Evolutionary conservation across 2,888 invertebrate genomes (phyloP).

Genomic region (Oligia fasciuncula): DNA sequence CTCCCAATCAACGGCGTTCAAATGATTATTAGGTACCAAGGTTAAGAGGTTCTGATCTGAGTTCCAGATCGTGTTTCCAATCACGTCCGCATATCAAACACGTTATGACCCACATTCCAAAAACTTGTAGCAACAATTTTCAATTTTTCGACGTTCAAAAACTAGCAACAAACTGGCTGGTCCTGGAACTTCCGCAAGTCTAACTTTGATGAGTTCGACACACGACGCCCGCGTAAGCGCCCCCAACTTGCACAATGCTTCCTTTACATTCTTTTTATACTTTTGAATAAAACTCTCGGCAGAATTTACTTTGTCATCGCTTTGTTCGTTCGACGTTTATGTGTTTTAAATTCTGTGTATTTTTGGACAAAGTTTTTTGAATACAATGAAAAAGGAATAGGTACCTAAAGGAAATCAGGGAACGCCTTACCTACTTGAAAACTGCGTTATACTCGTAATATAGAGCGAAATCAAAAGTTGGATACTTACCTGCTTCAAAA

Average conservation of each 20-base stretch:
- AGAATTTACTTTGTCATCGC: conserved; percentile 72
- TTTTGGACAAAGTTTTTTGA: conserved; percentile 14
- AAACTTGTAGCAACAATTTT: conserved; percentile 68
- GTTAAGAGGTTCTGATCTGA: no score
- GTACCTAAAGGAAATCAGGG: neutral
- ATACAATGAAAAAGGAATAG: conserved; percentile 7
- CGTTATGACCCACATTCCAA: conserved; percentile 39
- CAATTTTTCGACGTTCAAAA: conserved; percentile 75
- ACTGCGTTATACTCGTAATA: neutral
- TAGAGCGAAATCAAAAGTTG: no score
- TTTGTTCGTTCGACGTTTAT: conserved; percentile 64
- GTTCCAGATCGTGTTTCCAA: neutral
- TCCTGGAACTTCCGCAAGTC: conserved; percentile 67
- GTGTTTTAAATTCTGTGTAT: conserved; percentile 50
- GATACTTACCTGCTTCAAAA: neutral
- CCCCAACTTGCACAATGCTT: conserved; percentile 77
- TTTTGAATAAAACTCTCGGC: conserved; percentile 74
- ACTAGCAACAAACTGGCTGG: conserved; percentile 68
- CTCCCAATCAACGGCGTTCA: neutral
- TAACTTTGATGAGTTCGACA: conserved; percentile 86
- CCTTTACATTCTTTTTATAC: conserved; percentile 69
- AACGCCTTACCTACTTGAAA: neutral
- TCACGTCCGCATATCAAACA: conserved; percentile 18
- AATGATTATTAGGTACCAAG: neutral
- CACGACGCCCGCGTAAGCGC: conserved; percentile 72